A percentile compares a stretch with the other conserved stretches of the same genome.
Conservation (phyloP, 2,888 invertebrate species). For the Lithophane leautieri region DNA sequence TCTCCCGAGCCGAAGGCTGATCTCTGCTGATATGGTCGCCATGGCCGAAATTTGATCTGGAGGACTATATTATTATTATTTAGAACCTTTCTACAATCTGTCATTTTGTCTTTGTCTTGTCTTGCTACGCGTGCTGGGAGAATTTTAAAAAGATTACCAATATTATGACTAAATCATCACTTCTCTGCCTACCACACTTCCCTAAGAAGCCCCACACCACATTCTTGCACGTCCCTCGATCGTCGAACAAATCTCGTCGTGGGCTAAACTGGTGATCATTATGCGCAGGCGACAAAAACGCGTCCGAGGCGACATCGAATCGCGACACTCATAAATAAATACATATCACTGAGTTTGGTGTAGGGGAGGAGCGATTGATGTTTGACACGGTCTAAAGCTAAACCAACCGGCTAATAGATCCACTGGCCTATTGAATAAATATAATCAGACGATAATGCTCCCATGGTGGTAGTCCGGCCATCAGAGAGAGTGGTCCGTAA, state of each 20-base stretch:
- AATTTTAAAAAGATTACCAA: background rate
- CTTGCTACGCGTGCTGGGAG: background rate
- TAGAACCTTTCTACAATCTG: no score
- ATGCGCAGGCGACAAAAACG: constrained; percentile 84
- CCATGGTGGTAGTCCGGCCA: no score
- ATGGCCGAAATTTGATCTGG: no score
- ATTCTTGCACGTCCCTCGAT: constrained; percentile 69
- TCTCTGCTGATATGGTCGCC: no score
- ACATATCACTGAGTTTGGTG: constrained; percentile 77
- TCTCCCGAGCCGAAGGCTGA: no score
- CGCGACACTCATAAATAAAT: constrained; percentile 87
- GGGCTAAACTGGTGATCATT: constrained; percentile 71
- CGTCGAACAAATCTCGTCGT: constrained; percentile 75
- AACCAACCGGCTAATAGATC: no score
- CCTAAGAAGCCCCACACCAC: constrained; percentile 47
- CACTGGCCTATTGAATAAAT: no score
- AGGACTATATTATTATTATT: no score
- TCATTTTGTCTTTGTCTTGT: background rate
- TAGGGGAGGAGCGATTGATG: constrained; percentile 43
- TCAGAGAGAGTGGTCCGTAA: background rate
- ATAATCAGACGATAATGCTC: no score
- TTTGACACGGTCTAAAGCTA: no score
- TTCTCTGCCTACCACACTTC: constrained; percentile 8
- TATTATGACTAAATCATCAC: background rate
- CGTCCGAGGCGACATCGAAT: constrained; percentile 84